A percentile compares a stretch with the other conserved stretches of the same genome.
These are phyloP conservation scores for Protobothrops mucrosquamatus DNA, from an alignment of 2,113 vertebrate genomes.

Conservation along the genomic window DNA sequence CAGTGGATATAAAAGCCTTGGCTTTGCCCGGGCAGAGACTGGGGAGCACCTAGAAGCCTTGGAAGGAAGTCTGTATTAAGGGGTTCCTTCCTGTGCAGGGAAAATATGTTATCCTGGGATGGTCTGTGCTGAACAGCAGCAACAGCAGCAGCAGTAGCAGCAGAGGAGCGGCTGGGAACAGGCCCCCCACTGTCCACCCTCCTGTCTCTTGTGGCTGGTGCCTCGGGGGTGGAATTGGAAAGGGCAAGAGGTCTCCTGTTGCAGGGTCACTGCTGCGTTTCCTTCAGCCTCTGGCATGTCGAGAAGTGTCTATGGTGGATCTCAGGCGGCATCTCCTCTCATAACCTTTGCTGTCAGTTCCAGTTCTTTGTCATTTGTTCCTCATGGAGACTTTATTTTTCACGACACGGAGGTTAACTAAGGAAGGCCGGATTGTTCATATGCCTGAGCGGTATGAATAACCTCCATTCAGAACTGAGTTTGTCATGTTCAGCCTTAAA, in stretches of 20 bases:
- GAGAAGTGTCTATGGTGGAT: constrained; percentile 68
- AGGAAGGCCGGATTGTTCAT: constrained; percentile 67
- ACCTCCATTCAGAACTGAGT: constrained; percentile 69
- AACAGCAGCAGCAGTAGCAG: constrained; percentile 43
- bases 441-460: constrained; percentile 66
- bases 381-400: constrained; percentile 65
- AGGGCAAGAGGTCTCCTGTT: constrained; percentile 82
- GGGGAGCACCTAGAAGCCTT: constrained; percentile 1
- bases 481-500: constrained; percentile 63
- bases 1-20: neutral
- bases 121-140: constrained; percentile 44
- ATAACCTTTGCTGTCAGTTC: constrained; percentile 81
- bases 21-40: constrained; percentile 2
- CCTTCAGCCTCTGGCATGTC: constrained; percentile 63
- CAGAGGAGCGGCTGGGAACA: constrained; percentile 61
- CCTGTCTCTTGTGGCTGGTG: constrained; percentile 71
- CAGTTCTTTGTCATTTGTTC: constrained; percentile 67
- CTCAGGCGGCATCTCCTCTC: constrained; percentile 69
- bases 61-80: constrained; percentile 25
- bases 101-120: constrained; percentile 49
- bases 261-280: constrained; percentile 74
- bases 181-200: constrained; percentile 66
- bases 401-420: constrained; percentile 69
- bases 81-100: constrained; percentile 21
- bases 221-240: constrained; percentile 77